Base-by-base conservation (phyloP, 2,113 vertebrate species). In the Ceyx melanurus region DNA sequence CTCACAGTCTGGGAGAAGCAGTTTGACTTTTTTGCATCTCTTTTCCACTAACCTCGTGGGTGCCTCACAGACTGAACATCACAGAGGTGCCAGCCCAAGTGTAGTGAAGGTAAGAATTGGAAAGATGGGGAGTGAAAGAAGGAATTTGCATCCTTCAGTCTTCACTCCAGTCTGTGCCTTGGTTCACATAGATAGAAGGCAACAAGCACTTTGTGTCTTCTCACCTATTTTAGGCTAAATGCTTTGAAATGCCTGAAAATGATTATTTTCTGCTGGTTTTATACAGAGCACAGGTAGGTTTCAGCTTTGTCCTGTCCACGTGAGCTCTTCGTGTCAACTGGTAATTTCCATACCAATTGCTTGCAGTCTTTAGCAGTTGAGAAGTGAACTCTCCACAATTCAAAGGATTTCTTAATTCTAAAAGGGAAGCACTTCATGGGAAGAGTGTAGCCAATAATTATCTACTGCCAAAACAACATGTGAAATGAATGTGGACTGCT, bases 341-440 rank as follows among this genome's bases (percentile, higher is more conserved):
- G 57, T 90, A 94, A 92, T 94, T 94, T 95, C 7, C 83, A 84
- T 84, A 31, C 13, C 72, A 86, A 90, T 90, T 92, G 29, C 61
- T 82, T 29, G 1, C 15, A 86, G 0, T 72, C 64, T 86, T 86
- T 13, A 88, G 29, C 50, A 65, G 53, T 40, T 68, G 53, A 48
- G 68, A 88, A 92, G 48, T 86, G 68, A 92, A 73, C 86, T 93
- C 80, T 68, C 77, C 92, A 58, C 57, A 90, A 33, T 78, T 88
- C 53, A 90, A 92, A 83, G 21, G 29, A 48, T 84, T 86, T 92
- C 73, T 92, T 93, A 88, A 73, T 94, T 84, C 75, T 82, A 15
- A 87, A 83, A 79, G 26, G 26, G 64, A 88, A 86, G 57, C 40
- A 82, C 80, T 70, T 89, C 15, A 42, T 42, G 31, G 45, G 29